These are phyloP conservation scores for Symphodus melops DNA, from an alignment of 2,113 vertebrate genomes.

Conservation along the genomic window DNA sequence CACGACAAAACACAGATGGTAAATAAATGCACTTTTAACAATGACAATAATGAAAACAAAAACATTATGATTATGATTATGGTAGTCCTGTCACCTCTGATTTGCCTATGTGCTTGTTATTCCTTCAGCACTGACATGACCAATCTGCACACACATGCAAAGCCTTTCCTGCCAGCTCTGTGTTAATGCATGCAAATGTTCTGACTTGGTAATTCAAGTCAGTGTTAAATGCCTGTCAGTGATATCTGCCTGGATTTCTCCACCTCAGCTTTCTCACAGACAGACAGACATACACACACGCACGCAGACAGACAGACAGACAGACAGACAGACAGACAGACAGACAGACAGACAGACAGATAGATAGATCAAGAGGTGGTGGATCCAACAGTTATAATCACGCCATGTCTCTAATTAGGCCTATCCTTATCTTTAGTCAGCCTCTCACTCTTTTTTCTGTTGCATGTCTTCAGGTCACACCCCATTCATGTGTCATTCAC, in stretches of 20 bases:
- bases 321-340: too few relatives aligned
- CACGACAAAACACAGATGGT: conserved; percentile 86
- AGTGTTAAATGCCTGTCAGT: conserved; percentile 45
- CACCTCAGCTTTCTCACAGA: conserved; percentile 22
- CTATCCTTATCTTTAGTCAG: too few relatives aligned
- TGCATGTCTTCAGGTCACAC: neutral
- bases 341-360: too few relatives aligned
- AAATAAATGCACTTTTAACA: conserved; percentile 82
- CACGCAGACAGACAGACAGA: too few relatives aligned
- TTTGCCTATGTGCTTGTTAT: conserved; percentile 56
- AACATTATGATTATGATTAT: conserved; percentile 36
- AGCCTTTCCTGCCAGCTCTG: conserved; percentile 51
- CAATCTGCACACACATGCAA: conserved; percentile 41
- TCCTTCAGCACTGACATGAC: conserved; percentile 44
- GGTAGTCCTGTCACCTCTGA: conserved; percentile 39
- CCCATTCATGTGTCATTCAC: neutral
- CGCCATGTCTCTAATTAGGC: conserved; percentile 13
- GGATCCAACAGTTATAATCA: conserved; percentile 28
- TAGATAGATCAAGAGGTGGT: too few relatives aligned
- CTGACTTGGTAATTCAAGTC: conserved; percentile 57
- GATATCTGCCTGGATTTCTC: conserved; percentile 50
- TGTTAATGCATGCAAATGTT: conserved; percentile 70
- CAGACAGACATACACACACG: too few relatives aligned
- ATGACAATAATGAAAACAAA: conserved; percentile 29
- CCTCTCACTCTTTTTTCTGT: conserved; percentile 4